Conservation (phyloP, 2,113 vertebrate genomes). For the Lichenostomus cassidix region DNA sequence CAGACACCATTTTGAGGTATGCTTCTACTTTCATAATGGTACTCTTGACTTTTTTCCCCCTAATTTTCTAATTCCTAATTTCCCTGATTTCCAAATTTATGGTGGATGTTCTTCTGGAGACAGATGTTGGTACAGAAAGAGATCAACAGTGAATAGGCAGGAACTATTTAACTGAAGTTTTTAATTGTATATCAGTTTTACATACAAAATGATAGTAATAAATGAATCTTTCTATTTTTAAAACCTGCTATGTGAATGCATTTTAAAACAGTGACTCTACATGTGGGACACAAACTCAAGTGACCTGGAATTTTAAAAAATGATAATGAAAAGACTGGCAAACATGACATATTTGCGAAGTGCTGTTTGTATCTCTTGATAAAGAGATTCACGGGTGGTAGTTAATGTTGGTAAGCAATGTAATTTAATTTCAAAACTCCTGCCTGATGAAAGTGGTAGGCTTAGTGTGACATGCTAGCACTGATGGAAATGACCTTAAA, state of each 20-base stretch:
- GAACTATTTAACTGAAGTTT: neutral
- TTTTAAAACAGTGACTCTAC: neutral
- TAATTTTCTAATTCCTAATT: neutral
- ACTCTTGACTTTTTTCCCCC: neutral
- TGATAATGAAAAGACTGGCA: neutral
- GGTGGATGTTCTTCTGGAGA: slow-evolving; percentile 82
- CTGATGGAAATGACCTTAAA: neutral
- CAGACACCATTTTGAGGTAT: neutral
- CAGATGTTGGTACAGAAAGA: slow-evolving; percentile 76
- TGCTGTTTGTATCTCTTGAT: neutral
- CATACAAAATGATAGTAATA: neutral
- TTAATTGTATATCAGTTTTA: neutral
- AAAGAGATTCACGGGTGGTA: fast-evolving
- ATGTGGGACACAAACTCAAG: neutral
- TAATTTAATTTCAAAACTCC: neutral
- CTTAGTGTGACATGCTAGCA: neutral
- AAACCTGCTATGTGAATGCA: neutral
- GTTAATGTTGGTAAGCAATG: neutral
- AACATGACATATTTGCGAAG: neutral
- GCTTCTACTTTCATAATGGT: neutral
- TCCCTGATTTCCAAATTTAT: slow-evolving; percentile 72
- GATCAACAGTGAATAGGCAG: slow-evolving; percentile 74
- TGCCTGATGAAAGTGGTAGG: neutral
- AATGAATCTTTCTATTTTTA: neutral
- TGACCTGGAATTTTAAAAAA: neutral